Evolutionary conservation across 1,140 invertebrate genomes (phyloP).

Genomic region (Oedothorax gibbosus): DNA sequence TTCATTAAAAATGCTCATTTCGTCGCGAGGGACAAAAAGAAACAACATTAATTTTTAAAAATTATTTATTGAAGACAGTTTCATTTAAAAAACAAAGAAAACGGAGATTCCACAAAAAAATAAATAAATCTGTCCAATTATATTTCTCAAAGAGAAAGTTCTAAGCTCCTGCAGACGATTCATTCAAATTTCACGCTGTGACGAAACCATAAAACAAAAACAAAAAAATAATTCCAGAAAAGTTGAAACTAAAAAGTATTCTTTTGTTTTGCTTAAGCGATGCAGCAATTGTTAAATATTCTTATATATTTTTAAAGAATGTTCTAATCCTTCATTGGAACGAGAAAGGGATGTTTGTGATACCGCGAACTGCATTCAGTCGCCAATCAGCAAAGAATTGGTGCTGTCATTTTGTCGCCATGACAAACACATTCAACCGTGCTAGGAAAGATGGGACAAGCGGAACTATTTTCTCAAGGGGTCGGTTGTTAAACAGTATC

Average conservation of each 20-base stretch:
- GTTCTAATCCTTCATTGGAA: slow-evolving; percentile 44
- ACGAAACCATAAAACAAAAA: slow-evolving; percentile 50
- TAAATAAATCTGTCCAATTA: slow-evolving; percentile 42
- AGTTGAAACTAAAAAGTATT: slow-evolving; percentile 12
- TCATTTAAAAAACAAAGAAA: slow-evolving; percentile 20
- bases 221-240: slow-evolving; percentile 1
- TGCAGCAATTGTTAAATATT: slow-evolving; percentile 37
- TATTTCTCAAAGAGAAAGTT: slow-evolving; percentile 40
- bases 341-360: slow-evolving; percentile 41
- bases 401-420: slow-evolving; percentile 54
- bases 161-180: slow-evolving; percentile 22
- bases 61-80: slow-evolving; percentile 24
- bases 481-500: not conserved
- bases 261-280: slow-evolving; percentile 38
- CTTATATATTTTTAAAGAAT: slow-evolving; percentile 1
- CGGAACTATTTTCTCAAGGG: not conserved
- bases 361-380: slow-evolving; percentile 44
- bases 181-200: slow-evolving; percentile 59
- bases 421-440: slow-evolving; percentile 49
- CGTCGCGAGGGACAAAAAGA: not conserved
- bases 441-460: not conserved
- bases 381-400: slow-evolving; percentile 56
- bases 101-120: slow-evolving; percentile 4
- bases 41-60: not conserved
- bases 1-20: slow-evolving; percentile 47